These are phyloP conservation scores for Brenthis hecate DNA, from an alignment of 2,888 invertebrate species.

Conservation along the genomic window DNA sequence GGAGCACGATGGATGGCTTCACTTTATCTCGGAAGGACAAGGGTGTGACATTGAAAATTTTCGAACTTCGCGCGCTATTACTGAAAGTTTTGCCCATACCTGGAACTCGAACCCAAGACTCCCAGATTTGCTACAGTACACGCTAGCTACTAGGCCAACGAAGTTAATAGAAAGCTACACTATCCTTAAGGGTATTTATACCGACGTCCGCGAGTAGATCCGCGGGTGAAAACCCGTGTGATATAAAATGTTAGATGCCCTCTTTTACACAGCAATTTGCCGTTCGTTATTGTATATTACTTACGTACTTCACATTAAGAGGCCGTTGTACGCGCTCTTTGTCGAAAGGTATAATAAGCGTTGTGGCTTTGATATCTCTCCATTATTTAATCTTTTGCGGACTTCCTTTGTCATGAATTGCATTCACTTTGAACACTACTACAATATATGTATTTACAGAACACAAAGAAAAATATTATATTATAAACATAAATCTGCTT, in stretches of 20 bases:
- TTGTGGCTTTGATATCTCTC: slow-evolving; percentile 26
- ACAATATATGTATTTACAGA: neutral
- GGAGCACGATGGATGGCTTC: too few species aligned
- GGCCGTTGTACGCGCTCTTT: slow-evolving; percentile 16
- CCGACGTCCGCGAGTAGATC: neutral
- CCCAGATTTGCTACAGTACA: too few species aligned
- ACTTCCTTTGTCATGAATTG: slow-evolving; percentile 25
- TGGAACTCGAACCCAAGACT: too few species aligned
- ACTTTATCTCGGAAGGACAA: too few species aligned
- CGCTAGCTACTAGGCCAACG: too few species aligned
- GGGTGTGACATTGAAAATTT: too few species aligned
- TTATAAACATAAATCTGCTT: neutral
- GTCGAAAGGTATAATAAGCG: slow-evolving; percentile 14
- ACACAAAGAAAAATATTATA: neutral
- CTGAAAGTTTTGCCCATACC: too few species aligned
- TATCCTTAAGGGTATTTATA: too few species aligned
- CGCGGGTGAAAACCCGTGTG: neutral
- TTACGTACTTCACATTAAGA: slow-evolving; percentile 5
- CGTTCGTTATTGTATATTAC: slow-evolving; percentile 10
- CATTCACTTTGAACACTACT: slow-evolving; percentile 5
- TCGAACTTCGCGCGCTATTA: too few species aligned
- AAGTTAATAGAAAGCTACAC: too few species aligned
- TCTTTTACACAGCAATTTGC: neutral
- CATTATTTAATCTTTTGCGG: slow-evolving; percentile 29
- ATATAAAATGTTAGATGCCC: neutral